Conservation (phyloP, 2,888 invertebrate genomes). For the Dynastes tityus region DNA sequence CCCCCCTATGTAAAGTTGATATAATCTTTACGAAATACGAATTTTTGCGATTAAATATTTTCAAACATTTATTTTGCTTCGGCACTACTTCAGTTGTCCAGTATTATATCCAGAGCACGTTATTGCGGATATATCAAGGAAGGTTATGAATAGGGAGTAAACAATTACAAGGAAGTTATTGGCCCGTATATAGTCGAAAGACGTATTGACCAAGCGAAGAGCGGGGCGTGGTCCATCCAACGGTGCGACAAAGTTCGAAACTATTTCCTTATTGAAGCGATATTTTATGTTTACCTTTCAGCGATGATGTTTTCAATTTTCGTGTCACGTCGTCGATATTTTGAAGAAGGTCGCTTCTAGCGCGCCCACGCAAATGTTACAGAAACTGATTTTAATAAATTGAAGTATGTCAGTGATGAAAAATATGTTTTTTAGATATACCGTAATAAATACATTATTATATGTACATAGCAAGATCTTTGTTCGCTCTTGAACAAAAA, state of each 20-base stretch:
- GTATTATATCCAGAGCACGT: no score
- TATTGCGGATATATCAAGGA: no score
- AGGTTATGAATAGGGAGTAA: slow-evolving; percentile 15
- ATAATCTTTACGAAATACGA: no score
- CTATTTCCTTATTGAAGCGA: slow-evolving; percentile 37
- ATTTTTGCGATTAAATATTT: no score
- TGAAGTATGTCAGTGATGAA: slow-evolving; percentile 5
- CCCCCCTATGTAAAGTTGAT: no score
- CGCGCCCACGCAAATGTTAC: neutral
- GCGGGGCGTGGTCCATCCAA: neutral
- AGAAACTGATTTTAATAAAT: slow-evolving; percentile 9
- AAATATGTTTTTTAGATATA: neutral
- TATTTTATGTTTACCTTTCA: slow-evolving; percentile 36
- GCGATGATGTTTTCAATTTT: slow-evolving; percentile 38
- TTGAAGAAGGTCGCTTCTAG: slow-evolving; percentile 6
- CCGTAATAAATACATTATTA: no score
- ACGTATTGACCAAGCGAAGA: slow-evolving; percentile 14
- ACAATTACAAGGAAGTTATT: slow-evolving; percentile 18
- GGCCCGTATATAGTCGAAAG: neutral
- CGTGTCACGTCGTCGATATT: slow-evolving; percentile 26
- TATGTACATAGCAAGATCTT: no score
- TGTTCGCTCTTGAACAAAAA: no score
- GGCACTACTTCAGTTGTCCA: no score
- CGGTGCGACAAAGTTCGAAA: slow-evolving; percentile 24
- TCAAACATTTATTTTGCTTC: no score